A percentile compares a stretch with the other conserved stretches of the same genome.
Evolutionary conservation across 1,140 invertebrate genomes (phyloP).

Genomic region (Dreissena polymorpha): DNA sequence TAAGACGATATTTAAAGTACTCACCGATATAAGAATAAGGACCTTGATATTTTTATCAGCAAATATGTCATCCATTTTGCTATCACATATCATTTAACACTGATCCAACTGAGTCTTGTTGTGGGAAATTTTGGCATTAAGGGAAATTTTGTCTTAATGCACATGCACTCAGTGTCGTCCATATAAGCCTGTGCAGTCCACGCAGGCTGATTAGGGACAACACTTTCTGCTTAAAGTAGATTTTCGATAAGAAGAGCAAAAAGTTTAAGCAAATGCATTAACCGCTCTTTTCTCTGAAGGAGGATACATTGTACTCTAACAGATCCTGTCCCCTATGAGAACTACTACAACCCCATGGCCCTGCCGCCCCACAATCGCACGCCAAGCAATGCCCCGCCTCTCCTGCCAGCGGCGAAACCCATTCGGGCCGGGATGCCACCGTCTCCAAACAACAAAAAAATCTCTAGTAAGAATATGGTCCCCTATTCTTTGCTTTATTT

Average conservation of each 20-base stretch:
- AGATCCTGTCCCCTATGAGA: slow-evolving; percentile 42
- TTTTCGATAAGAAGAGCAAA: not conserved
- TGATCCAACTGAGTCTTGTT: too few species aligned
- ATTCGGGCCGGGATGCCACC: not conserved
- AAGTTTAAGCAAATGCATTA: not conserved
- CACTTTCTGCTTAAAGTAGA: not conserved
- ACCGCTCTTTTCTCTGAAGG: too few species aligned
- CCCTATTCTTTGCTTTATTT: not conserved
- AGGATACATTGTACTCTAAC: not conserved
- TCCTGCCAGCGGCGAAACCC: not conserved
- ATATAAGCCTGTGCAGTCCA: not conserved
- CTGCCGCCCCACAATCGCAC: not conserved
- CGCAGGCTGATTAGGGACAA: not conserved
- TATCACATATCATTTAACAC: too few species aligned
- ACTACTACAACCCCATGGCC: slow-evolving; percentile 30
- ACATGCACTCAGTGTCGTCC: too few species aligned
- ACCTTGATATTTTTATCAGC: too few species aligned
- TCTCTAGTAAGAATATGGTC: not conserved
- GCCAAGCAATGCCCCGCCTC: not conserved
- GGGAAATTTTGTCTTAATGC: not conserved
- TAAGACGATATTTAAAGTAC: too few species aligned
- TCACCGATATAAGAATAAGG: too few species aligned
- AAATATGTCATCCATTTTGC: too few species aligned
- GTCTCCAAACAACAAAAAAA: not conserved
- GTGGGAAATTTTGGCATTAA: too few species aligned